Evolutionary conservation across 1,140 invertebrate genomes (phyloP).

Genomic region (Ridgeia piscesae): DNA sequence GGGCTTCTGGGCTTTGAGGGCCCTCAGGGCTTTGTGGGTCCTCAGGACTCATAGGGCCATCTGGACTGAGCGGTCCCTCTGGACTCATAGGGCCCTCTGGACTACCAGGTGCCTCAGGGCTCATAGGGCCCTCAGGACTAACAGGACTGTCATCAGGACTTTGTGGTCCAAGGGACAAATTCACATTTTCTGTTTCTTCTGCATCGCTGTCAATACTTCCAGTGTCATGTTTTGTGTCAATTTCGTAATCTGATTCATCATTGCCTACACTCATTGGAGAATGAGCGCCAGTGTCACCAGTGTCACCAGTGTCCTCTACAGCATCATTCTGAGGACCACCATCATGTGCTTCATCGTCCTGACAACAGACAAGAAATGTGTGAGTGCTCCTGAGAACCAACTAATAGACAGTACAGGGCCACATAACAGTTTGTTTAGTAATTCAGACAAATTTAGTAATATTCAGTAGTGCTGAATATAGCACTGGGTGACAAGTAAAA

Average conservation of each 20-base stretch:
- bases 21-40: not conserved
- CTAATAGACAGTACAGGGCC: too few species aligned
- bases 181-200: not conserved
- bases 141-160: slow-evolving; percentile 13
- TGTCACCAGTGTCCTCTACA: not conserved
- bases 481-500: too few species aligned
- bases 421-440: too few species aligned
- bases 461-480: too few species aligned
- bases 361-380: not conserved
- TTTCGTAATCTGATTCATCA: not conserved
- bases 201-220: not conserved
- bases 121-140: not conserved
- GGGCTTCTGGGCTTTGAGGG: slow-evolving; percentile 15
- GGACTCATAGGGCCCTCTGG: not conserved
- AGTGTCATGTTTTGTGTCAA: not conserved
- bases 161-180: not conserved
- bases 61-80: not conserved
- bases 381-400: too few species aligned
- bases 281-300: not conserved
- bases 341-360: not conserved
- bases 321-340: not conserved
- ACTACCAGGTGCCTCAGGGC: not conserved
- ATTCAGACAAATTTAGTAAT: too few species aligned
- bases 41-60: not conserved
- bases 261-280: not conserved